Percentiles rank a stretch among this genome's conserved stretches.
Evolutionary conservation across 1,140 invertebrate genomes (phyloP).

Genomic region (Drusus annulatus): DNA sequence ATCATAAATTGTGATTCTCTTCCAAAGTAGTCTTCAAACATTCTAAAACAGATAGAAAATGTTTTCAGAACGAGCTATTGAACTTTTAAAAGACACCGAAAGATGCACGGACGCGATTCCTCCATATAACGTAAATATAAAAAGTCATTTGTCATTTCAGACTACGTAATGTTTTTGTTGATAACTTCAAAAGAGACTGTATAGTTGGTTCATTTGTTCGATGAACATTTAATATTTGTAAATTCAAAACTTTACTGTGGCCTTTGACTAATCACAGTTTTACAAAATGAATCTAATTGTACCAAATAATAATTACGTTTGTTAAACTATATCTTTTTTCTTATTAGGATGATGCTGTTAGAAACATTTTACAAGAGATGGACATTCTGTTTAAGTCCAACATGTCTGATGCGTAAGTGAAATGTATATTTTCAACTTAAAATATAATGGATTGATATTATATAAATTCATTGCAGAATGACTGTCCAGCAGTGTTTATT

Average conservation of each 20-base stretch:
- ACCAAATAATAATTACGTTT: background rate
- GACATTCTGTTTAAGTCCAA: constrained; percentile 82
- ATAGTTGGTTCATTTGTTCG: background rate
- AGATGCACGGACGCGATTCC: constrained; percentile 31
- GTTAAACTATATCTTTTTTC: background rate
- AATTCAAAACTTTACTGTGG: background rate
- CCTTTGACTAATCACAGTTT: too few relatives aligned
- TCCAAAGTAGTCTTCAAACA: too few relatives aligned
- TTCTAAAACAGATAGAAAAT: background rate
- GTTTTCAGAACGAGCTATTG: constrained; percentile 29
- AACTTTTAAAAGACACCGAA: constrained; percentile 36
- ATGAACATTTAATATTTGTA: background rate
- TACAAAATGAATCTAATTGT: background rate
- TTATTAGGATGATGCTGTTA: constrained; percentile 77
- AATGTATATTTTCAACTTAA: background rate
- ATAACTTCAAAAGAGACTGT: too few relatives aligned
- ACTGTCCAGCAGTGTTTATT: too few relatives aligned
- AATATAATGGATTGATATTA: background rate
- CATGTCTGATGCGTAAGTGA: constrained; percentile 77
- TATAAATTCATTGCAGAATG: background rate
- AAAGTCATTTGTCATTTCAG: too few relatives aligned
- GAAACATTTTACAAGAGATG: constrained; percentile 85
- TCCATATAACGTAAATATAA: constrained; percentile 18
- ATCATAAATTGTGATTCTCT: background rate
- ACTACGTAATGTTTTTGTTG: too few relatives aligned